Evolutionary conservation across 2,888 invertebrate genomes (phyloP), one percentile per base, ranked within the genome.

Genomic region (Cerastis rubricosa): DNA sequence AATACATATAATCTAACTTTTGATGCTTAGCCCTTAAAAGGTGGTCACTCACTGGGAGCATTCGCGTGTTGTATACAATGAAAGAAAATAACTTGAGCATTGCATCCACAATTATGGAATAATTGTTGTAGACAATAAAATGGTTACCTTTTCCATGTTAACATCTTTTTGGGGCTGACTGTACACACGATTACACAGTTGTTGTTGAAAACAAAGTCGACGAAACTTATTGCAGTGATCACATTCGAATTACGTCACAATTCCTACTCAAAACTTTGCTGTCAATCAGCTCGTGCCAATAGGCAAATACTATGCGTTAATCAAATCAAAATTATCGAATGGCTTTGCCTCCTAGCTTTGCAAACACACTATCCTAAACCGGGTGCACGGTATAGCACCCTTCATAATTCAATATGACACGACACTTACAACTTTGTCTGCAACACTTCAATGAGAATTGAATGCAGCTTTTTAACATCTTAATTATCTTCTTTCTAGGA

Each of bases 401-500:
- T n/a, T 25, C n/a, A 25, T 54, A n/a, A 54, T 54, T 12, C n/a
- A 25, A 54, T n/a, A n/a, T 12, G n/a, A n/a, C 54, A n/a, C 54
- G n/a, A 12, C 5, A 54, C 54, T n/a, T n/a, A n/a, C n/a, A 51
- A 51, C 51, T 51, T 22, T 22, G 22, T 22, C 22, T 22, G 22
- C 51, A n/a, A 54, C n/a, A n/a, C n/a, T n/a, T n/a, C 54, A 54
- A 54, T 11, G 2, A n/a, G n/a, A 25, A 12, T 11, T 12, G 2
- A 57, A 14, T 7, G 25, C 57, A 57, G 57, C 25, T 57, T 14
- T 7, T 14, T 25, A 25, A 61, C 9, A 5, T 61, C 9, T 9
- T 9, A 29, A 35, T 35, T 19, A 29, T 61, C 59, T 61, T 61
- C 8, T 64, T 43, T n/a, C 1, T 90, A 96, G 96, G 90, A 92